A percentile compares a stretch with the other conserved stretches of the same genome.
These are phyloP conservation scores for Trichonephila inaurata DNA, from an alignment of 1,140 invertebrate genomes.

Conservation along the genomic window DNA sequence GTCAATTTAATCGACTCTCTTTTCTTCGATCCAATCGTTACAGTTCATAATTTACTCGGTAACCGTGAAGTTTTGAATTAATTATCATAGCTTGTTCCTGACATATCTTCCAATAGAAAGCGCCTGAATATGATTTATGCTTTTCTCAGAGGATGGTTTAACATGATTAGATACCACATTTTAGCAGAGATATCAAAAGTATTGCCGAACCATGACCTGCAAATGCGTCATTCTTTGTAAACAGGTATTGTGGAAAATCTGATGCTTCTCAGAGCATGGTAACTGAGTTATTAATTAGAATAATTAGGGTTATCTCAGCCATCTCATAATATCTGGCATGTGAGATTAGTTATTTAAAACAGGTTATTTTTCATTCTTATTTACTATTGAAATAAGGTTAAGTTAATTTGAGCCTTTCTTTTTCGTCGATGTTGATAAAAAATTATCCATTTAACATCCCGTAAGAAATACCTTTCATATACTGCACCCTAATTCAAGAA, in stretches of 20 bases:
- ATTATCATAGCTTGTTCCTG: slow-evolving; percentile 15
- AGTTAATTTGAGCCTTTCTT: too few species aligned
- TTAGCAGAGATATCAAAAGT: slow-evolving; percentile 36
- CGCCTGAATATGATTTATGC: slow-evolving; percentile 4
- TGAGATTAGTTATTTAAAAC: too few species aligned
- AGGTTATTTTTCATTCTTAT: too few species aligned
- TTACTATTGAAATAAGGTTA: too few species aligned
- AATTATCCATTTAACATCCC: too few species aligned
- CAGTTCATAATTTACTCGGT: slow-evolving; percentile 25
- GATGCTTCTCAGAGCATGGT: too few species aligned
- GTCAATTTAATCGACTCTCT: slow-evolving; percentile 25
- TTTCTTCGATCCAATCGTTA: slow-evolving; percentile 29
- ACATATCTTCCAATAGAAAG: slow-evolving; percentile 36
- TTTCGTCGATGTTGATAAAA: too few species aligned
- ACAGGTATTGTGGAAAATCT: background rate
- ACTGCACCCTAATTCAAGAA: too few species aligned
- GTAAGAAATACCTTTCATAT: too few species aligned
- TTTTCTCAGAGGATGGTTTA: slow-evolving; percentile 9
- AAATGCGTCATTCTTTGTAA: background rate
- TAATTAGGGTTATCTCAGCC: too few species aligned
- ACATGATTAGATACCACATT: slow-evolving; percentile 30
- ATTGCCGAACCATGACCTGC: background rate
- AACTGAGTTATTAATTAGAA: too few species aligned
- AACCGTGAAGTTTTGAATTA: slow-evolving; percentile 34
- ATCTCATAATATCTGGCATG: too few species aligned